Conservation (phyloP, 2,888 invertebrate species). For the Linnaemya vulpina region DNA sequence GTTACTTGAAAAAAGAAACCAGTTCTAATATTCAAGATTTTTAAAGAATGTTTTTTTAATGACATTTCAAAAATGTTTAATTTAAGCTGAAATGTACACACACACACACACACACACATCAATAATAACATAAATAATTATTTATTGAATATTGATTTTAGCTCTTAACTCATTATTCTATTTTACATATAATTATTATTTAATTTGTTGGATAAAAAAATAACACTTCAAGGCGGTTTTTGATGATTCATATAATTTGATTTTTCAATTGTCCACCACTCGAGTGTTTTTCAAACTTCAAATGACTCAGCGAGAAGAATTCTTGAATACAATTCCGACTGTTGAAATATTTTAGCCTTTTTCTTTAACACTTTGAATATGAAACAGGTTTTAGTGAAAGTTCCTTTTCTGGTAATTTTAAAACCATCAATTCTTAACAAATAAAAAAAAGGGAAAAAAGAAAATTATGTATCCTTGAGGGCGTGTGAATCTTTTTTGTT, state of each 20-base stretch:
- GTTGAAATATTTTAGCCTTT: neutral
- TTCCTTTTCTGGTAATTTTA: neutral
- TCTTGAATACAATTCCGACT: neutral
- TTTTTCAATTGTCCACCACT: slow-evolving; percentile 49
- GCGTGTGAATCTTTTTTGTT: slow-evolving; percentile 68
- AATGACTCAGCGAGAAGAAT: slow-evolving; percentile 38
- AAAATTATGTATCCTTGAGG: slow-evolving; percentile 65
- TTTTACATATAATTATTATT: slow-evolving; percentile 71
- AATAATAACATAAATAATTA: slow-evolving; percentile 42
- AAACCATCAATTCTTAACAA: slow-evolving; percentile 9
- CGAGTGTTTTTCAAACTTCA: slow-evolving; percentile 4
- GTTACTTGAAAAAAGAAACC: slow-evolving; percentile 34
- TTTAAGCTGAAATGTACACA: slow-evolving; percentile 14
- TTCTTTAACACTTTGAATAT: neutral
- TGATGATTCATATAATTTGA: slow-evolving; percentile 73
- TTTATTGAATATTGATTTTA: slow-evolving; percentile 50
- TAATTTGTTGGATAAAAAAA: slow-evolving; percentile 65
- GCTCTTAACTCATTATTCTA: slow-evolving; percentile 11
- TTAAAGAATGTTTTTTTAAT: slow-evolving; percentile 24
- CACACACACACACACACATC: neutral
- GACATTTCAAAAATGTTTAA: slow-evolving; percentile 45
- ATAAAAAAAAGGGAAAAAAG: no score
- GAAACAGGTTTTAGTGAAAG: slow-evolving; percentile 40
- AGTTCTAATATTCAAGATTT: slow-evolving; percentile 33
- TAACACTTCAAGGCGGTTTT: slow-evolving; percentile 9